phyloP scores from a whole-genome alignment of 1,140 invertebrate genomes.

The Adelges cooleyi region DNA sequence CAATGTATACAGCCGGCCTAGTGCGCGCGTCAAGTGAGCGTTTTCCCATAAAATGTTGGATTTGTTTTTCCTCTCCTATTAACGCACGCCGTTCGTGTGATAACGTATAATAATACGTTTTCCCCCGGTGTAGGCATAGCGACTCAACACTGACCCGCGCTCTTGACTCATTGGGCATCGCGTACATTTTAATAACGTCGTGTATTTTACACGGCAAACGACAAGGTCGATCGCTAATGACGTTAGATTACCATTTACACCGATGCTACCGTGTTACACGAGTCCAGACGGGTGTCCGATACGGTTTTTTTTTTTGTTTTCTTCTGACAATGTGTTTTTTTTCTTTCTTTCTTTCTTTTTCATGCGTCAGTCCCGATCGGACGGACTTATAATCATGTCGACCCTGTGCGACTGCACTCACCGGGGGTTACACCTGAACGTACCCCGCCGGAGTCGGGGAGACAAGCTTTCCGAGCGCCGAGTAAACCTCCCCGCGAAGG shows the following conservation, averaged over 20 bases:
- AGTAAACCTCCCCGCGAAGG: background rate
- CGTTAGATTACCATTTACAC: conserved; percentile 14
- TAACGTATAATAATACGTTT: no score
- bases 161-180: background rate
- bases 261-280: background rate
- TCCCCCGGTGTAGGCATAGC: no score
- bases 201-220: background rate
- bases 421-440: no score
- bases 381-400: background rate
- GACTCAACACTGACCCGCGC: background rate
- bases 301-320: no score
- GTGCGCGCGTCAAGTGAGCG: no score
- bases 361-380: background rate
- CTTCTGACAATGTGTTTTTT: background rate
- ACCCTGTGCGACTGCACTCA: background rate
- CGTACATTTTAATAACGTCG: background rate
- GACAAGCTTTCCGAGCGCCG: background rate
- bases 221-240: conserved; percentile 18
- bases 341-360: no score
- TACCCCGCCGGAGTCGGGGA: background rate
- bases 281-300: background rate
- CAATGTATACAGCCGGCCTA: no score
- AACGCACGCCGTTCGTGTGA: no score
- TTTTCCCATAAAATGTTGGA: no score
- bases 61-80: no score